Evolutionary conservation across 2,113 vertebrate species (phyloP).

Genomic region (Scopus umbretta): DNA sequence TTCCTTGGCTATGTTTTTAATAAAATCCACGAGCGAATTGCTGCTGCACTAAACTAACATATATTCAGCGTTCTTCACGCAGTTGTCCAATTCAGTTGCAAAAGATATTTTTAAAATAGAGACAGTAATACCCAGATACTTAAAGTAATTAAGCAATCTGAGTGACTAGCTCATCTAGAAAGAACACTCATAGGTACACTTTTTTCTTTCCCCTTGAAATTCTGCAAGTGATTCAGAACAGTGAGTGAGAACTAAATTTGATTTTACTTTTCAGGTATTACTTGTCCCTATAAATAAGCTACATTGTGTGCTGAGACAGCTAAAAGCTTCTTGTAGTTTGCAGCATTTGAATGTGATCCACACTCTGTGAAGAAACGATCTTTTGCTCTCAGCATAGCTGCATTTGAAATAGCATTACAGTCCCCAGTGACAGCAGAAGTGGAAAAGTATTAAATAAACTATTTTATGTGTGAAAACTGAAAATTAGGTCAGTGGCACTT

Average conservation of each 20-base stretch:
- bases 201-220: not conserved
- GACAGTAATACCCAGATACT: not conserved
- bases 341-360: not conserved
- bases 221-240: not conserved
- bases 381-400: not conserved
- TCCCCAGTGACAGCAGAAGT: not conserved
- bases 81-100: not conserved
- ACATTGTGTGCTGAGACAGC: not conserved
- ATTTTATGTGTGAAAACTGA: slow-evolving; percentile 8
- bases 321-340: not conserved
- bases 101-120: slow-evolving; percentile 8
- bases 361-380: not conserved
- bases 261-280: not conserved
- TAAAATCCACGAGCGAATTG: not conserved
- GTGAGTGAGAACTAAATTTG: not conserved
- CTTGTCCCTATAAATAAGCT: not conserved
- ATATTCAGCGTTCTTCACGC: not conserved
- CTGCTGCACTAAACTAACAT: not conserved
- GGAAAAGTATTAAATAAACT: not conserved
- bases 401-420: not conserved
- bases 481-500: not conserved
- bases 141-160: not conserved
- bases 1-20: not conserved
- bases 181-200: not conserved
- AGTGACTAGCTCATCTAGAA: not conserved